Conservation (phyloP, 2,113 vertebrate species). For the human region GRCh38 chr20:47756001-47756500, state of each 20-base stretch:
- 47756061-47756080: rapidly evolving
- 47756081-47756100: background rate
- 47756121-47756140: rapidly evolving
- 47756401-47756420: constrained; percentile 61
- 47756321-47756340: background rate
- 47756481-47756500: background rate
- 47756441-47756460: constrained; percentile 65
- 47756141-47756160: background rate
- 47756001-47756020: background rate
- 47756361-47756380: constrained; percentile 41
- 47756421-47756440: constrained; percentile 40
- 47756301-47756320: background rate
- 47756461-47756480: background rate
- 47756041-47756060: background rate
- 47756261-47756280: background rate
- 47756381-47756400: constrained; percentile 57
- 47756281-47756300: background rate
- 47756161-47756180: background rate
- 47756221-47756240: background rate
- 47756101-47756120: rapidly evolving
- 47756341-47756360: constrained; percentile 50
- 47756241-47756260: rapidly evolving
- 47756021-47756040: background rate
- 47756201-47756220: background rate
- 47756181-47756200: background rate